Base-by-base conservation (phyloP, 1,140 invertebrate species). In the Scaptomyza graminum region DNA sequence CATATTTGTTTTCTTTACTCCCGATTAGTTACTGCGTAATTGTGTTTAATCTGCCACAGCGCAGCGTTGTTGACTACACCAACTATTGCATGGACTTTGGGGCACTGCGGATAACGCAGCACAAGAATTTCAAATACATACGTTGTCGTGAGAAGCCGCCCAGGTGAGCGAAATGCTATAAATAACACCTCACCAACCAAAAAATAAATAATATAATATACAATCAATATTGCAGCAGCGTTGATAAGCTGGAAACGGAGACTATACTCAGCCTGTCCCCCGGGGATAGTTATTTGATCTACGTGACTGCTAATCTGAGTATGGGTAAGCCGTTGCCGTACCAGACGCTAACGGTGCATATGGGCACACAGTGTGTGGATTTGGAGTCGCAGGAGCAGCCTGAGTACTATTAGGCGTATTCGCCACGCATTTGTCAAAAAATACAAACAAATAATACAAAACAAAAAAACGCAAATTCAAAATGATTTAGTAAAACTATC, bases 71-170 rank as follows among this genome's bases (percentile, higher is more conserved):
- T 15, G 90, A 91, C 13, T 74, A 83, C 50, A 90, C 90, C 46
- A 90, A 91, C 47, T 91, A 91, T 50, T 91, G 90, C 61, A 84
- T 91, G 85, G 90, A 91, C 55, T 91, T 91, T 65, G 78, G 70
- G 31, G 83, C 79, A 11, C 61, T 78, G 52, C 63, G 78, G n/a
- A 67, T 91, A 43, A 74, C 52, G 52, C 69, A 85, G 16, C 84
- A 90, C 64, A 75, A 73, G 49, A 83, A 88, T 47, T 91, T 91
- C 49, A 65, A 89, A 50, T 90, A 70, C 31, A 89, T 91, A 50
- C 82, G 70, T 34, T 91, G 90, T 43, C 62, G 73, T 39, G 87
- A 91, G 18, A 74, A 80, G 47, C 57, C 72, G 25, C 77, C 79
- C 12, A 91, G 68, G 90, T 91, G 41, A 51, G 62, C 7, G 6